Percentiles rank a stretch among this genome's conserved stretches.
Conservation (phyloP, 2,888 invertebrate genomes). For the Blastobasis lacticolella region DNA sequence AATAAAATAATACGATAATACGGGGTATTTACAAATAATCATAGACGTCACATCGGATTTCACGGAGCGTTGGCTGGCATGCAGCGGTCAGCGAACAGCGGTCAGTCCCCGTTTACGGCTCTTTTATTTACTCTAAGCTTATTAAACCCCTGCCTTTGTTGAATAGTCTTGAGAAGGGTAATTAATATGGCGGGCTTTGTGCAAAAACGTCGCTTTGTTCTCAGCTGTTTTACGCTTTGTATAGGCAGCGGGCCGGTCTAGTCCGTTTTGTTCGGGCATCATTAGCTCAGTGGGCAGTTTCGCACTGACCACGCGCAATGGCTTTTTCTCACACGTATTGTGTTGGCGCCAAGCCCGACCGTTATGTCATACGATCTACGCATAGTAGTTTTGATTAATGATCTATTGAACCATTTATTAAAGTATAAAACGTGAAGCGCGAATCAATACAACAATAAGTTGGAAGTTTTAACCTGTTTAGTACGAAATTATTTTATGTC, state of each 20-base stretch:
- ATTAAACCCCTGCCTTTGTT: constrained; percentile 66
- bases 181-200: constrained; percentile 67
- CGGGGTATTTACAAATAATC: constrained; percentile 3
- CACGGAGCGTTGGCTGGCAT: constrained; percentile 23
- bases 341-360: constrained; percentile 26
- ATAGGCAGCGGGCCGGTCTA: constrained; percentile 37
- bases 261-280: constrained; percentile 56
- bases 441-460: background rate
- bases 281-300: constrained; percentile 66
- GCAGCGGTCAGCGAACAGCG: constrained; percentile 44
- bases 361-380: constrained; percentile 28
- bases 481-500: background rate
- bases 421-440: background rate
- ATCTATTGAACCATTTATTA: constrained; percentile 7
- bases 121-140: constrained; percentile 68
- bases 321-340: constrained; percentile 51
- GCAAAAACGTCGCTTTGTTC: constrained; percentile 61
- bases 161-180: constrained; percentile 54
- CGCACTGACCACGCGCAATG: constrained; percentile 46
- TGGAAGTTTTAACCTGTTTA: background rate
- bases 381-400: constrained; percentile 28
- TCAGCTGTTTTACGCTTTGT: constrained; percentile 47
- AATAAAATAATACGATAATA: background rate
- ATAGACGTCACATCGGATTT: constrained; percentile 56
- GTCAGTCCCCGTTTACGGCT: constrained; percentile 50